phyloP scores from a whole-genome alignment of 2,113 vertebrate genomes.

The Neopipo cinnamomea region DNA sequence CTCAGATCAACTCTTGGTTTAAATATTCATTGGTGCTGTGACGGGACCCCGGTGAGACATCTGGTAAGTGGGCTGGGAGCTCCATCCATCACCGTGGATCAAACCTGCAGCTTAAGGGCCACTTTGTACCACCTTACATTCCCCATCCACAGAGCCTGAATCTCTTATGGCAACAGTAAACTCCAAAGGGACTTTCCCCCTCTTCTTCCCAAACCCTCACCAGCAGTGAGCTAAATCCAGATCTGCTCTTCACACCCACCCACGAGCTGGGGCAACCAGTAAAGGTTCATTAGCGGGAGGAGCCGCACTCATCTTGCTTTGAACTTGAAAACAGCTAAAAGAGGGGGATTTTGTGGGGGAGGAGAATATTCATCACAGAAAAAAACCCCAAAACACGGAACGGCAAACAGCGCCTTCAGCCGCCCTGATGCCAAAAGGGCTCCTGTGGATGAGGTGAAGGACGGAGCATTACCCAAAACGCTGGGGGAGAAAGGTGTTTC shows the following conservation, averaged over 20 bases:
- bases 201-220: background rate
- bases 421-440: background rate
- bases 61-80: background rate
- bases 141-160: background rate
- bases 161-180: background rate
- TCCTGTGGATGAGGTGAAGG: background rate
- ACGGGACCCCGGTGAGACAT: background rate
- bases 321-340: background rate
- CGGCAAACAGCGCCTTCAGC: background rate
- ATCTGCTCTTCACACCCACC: constrained; percentile 10
- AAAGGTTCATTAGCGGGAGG: background rate
- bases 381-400: background rate
- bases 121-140: background rate
- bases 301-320: background rate
- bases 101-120: background rate
- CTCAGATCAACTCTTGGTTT: background rate
- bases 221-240: constrained; percentile 1
- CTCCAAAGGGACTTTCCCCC: background rate
- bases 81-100: background rate
- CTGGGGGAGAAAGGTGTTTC: background rate
- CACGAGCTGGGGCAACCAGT: background rate
- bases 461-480: background rate
- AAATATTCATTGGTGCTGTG: background rate
- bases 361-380: background rate
- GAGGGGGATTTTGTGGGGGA: background rate